phyloP scores from a whole-genome alignment of 1,140 invertebrate species.

The Hyposmocoma kahamanoa region DNA sequence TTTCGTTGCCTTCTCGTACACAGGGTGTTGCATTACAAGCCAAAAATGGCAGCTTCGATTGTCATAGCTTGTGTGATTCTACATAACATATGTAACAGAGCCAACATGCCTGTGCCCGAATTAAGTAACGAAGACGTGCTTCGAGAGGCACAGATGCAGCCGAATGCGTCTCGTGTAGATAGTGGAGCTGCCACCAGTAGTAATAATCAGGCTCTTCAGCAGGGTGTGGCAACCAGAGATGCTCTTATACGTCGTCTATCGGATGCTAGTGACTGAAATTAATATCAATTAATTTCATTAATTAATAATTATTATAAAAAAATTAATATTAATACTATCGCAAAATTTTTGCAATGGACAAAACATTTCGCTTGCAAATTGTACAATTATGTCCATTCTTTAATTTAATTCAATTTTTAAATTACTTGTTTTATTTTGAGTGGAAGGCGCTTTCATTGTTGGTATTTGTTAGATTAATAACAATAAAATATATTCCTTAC shows the following conservation, averaged over 20 bases:
- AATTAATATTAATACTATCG: too few species aligned
- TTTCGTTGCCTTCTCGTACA: conserved; percentile 32
- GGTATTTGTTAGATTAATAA: too few species aligned
- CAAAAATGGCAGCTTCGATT: conserved; percentile 26
- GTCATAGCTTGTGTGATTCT: conserved; percentile 33
- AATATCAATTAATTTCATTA: neutral
- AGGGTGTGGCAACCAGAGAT: neutral
- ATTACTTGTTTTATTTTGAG: too few species aligned
- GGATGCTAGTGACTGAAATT: neutral
- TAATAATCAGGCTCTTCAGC: neutral
- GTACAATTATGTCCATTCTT: too few species aligned
- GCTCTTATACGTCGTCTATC: neutral
- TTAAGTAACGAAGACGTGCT: neutral
- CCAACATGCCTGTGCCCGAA: neutral
- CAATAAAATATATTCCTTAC: too few species aligned
- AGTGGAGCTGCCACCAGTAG: neutral
- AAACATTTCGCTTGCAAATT: too few species aligned
- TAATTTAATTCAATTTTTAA: too few species aligned
- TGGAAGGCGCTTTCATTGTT: too few species aligned
- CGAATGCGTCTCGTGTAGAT: neutral
- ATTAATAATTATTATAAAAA: neutral
- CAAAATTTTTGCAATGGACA: too few species aligned
- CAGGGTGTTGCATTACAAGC: conserved; percentile 27
- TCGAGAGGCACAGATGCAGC: neutral
- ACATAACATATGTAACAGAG: conserved; percentile 27